Conservation (phyloP, 2,888 invertebrate species). For the Zhuqinia jingwanae region DNA sequence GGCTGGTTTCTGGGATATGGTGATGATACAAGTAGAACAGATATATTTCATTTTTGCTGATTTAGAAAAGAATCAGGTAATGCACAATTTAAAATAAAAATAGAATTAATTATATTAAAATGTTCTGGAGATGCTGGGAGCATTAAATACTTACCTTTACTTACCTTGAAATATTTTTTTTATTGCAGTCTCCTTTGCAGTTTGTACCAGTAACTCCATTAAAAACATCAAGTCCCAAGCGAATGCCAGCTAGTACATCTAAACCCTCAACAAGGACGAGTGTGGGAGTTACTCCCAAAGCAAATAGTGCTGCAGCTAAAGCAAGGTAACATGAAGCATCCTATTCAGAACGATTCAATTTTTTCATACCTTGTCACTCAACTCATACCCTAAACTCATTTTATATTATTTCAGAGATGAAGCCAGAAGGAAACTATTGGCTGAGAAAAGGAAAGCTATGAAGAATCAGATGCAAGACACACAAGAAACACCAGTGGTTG, state of each 20-base stretch:
- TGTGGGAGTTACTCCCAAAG: constrained; percentile 59
- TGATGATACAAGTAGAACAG: constrained; percentile 93
- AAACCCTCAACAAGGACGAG: constrained; percentile 27
- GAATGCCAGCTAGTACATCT: constrained; percentile 29
- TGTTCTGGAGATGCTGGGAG: too few relatives aligned
- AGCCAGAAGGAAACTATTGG: constrained; percentile 90
- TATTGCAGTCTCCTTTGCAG: background rate
- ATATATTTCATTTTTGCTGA: constrained; percentile 83
- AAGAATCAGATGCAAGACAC: constrained; percentile 78
- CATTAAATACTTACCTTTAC: too few relatives aligned
- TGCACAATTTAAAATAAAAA: too few relatives aligned
- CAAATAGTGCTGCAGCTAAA: constrained; percentile 70
- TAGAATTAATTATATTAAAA: too few relatives aligned
- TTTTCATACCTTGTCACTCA: too few relatives aligned
- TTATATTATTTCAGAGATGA: constrained; percentile 82
- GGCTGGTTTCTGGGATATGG: constrained; percentile 99
- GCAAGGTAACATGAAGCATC: too few relatives aligned
- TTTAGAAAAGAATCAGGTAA: constrained; percentile 67
- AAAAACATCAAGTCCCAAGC: constrained; percentile 46
- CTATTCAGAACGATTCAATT: too few relatives aligned
- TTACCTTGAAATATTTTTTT: too few relatives aligned
- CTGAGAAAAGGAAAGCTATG: constrained; percentile 86
- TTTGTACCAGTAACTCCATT: constrained; percentile 26
- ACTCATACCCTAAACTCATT: too few relatives aligned
- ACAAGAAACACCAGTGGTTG: constrained; percentile 35